Evolutionary conservation across 2,113 vertebrate genomes (phyloP).

Genomic region (Leiothrix lutea): DNA sequence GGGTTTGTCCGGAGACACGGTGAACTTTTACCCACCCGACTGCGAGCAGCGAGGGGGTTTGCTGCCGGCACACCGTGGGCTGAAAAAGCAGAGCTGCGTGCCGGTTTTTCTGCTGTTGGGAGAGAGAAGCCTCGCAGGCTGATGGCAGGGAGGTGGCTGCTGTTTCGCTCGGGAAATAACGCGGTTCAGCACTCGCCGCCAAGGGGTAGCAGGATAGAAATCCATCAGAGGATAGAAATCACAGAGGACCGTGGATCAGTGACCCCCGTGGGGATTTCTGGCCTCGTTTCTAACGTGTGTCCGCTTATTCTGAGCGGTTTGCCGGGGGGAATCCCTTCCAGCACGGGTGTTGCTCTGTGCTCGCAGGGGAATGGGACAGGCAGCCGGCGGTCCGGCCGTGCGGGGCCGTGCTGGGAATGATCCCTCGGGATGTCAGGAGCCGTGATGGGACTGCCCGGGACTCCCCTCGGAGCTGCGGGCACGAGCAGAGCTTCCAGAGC

Average conservation of each 20-base stretch:
- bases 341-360: background rate
- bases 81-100: background rate
- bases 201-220: background rate
- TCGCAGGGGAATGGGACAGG: background rate
- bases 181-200: background rate
- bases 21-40: background rate
- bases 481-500: background rate
- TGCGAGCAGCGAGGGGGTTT: fast-evolving
- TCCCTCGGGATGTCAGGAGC: background rate
- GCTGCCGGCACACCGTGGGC: background rate
- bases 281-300: background rate
- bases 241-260: background rate
- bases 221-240: background rate
- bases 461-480: background rate
- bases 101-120: background rate
- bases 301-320: background rate
- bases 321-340: background rate
- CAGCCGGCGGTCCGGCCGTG: fast-evolving
- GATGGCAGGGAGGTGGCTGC: background rate
- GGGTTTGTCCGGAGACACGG: background rate
- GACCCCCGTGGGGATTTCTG: conserved; percentile 5
- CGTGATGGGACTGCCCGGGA: background rate
- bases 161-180: background rate
- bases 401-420: background rate
- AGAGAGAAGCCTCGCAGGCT: background rate